These are phyloP conservation scores for Poeciliopsis turneri DNA, from an alignment of 2,797 vertebrate species.

Conservation along the genomic window DNA sequence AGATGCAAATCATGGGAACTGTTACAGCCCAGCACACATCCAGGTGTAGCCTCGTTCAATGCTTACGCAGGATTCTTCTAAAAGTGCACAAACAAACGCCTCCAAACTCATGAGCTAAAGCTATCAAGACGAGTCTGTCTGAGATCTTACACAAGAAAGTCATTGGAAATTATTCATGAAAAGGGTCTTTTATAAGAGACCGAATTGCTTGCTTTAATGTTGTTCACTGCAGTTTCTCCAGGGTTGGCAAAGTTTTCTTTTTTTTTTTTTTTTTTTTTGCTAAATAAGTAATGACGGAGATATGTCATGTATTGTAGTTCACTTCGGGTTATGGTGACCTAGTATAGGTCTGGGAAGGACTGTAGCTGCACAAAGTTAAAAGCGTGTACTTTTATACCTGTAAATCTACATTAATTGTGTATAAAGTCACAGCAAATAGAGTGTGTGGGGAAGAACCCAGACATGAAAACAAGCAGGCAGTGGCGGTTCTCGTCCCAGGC, in stretches of 20 bases:
- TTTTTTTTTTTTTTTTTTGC: not conserved
- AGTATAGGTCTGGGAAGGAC: too few relatives aligned
- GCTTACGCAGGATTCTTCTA: not conserved
- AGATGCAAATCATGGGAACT: not conserved
- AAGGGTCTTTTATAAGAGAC: not conserved
- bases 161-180: not conserved
- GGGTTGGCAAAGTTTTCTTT: not conserved
- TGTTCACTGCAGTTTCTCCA: not conserved
- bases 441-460: not conserved
- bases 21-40: not conserved
- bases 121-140: not conserved
- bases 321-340: constrained; percentile 1
- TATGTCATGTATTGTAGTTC: constrained; percentile 1
- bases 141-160: not conserved
- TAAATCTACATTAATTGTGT: not conserved
- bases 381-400: not conserved
- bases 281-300: constrained; percentile 2
- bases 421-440: not conserved
- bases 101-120: not conserved
- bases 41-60: not conserved
- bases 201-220: not conserved
- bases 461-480: not conserved
- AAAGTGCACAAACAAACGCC: not conserved
- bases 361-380: not conserved
- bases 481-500: not conserved